Conservation (phyloP, 2,113 vertebrate species). For the Larimichthys polyactis region DNA sequence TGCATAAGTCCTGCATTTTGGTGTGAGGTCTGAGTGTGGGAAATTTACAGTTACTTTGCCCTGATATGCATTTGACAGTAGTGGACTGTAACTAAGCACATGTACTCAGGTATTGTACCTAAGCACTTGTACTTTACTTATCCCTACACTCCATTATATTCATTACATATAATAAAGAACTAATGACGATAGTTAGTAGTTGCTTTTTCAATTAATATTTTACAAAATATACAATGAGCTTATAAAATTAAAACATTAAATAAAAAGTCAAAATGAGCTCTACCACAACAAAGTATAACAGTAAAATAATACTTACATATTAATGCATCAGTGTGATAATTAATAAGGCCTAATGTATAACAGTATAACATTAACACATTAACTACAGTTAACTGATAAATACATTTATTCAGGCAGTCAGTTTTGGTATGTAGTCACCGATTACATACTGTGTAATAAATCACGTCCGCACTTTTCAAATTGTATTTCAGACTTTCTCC, state of each 20-base stretch:
- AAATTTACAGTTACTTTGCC: not conserved
- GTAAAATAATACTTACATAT: not conserved
- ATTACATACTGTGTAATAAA: slow-evolving; percentile 14
- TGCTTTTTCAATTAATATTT: not conserved
- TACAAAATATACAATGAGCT: not conserved
- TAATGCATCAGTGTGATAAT: too few species aligned
- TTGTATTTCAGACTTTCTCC: slow-evolving; percentile 29
- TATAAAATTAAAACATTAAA: not conserved
- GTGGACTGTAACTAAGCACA: not conserved
- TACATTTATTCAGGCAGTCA: not conserved
- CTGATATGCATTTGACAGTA: not conserved
- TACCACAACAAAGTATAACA: not conserved
- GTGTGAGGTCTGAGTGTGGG: too few species aligned
- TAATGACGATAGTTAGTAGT: not conserved
- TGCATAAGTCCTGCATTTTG: too few species aligned
- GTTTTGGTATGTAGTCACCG: not conserved
- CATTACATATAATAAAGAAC: not conserved
- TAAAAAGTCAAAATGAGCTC: not conserved
- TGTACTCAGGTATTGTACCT: not conserved
- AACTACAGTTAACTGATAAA: not conserved
- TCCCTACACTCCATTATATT: not conserved
- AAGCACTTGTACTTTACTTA: not conserved
- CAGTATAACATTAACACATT: not conserved
- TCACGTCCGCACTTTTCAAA: slow-evolving; percentile 31
- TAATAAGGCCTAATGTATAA: too few species aligned